Base-by-base conservation (phyloP, 92 coral and sea anemone genomes). In the Heteractis magnifica region DNA sequence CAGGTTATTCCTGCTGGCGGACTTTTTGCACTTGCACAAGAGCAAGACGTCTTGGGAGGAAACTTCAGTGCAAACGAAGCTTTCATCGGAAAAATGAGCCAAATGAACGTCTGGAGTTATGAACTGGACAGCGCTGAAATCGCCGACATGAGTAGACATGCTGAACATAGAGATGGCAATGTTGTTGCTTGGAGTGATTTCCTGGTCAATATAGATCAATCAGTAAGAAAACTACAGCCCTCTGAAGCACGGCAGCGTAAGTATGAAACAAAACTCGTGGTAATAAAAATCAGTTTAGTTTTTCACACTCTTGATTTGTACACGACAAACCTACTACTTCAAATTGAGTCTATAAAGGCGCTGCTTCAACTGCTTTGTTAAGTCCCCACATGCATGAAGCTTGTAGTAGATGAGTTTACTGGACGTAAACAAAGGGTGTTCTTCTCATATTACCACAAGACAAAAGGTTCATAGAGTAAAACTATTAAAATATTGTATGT, bases 31-130 rank as follows among this genome's bases (percentile, higher is more conserved):
- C 92, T 97, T 1, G 99, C 95, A 18, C 99, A 97, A 83, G 99
- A 97, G 75, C 99, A 97, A 78, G 99, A 97, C 77, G 84, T 77
- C 11, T 64, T 97, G 6, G 98, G 91, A 4, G 88, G 92, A 68
- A 94, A 97, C 79, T 97, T 94, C 81, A 92, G 93, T 23, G 97
- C 96, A 12, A 92, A 88, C 84, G 99, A 97, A 77, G 99, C 99
- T 10, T 97, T 97, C 59, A 88, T 90, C 34, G 99, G 99, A 6
- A 65, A 87, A 72, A 89, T 97, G 62, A 94, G 95, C 75, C 99
- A 97, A 83, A 70, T 97, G 91, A 97, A 97, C 81, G 71, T 97
- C 15, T 97, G 98, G 99, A 89, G 86, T 81, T 89, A 89, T 44
- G 94, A 92, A 80, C 84, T 92, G 14, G 58, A 80, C 12, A 86